A percentile compares a stretch with the other conserved stretches of the same genome.
Evolutionary conservation across 1,140 invertebrate genomes (phyloP).

Genomic region (Brachionus plicatilis): DNA sequence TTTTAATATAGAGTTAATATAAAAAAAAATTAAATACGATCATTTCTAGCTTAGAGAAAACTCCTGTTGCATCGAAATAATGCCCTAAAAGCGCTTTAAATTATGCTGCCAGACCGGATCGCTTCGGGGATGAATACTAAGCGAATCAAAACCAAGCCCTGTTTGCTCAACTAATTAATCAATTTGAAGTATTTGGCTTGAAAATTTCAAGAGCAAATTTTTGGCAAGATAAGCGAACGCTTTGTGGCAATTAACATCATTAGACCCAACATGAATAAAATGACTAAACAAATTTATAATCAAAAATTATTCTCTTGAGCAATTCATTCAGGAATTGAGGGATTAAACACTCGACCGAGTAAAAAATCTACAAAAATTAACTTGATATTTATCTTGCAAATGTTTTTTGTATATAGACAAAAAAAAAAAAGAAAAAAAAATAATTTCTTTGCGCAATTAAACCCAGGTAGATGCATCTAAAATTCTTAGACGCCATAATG

Average conservation of each 20-base stretch:
- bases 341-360: background rate
- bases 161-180: constrained; percentile 7
- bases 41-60: background rate
- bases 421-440: background rate
- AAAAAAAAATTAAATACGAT: background rate
- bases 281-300: background rate
- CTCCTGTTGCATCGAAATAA: background rate
- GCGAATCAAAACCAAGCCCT: background rate
- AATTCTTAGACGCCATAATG: background rate
- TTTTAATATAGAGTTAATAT: background rate
- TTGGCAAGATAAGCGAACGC: background rate
- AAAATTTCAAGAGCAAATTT: constrained; percentile 13
- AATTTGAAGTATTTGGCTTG: background rate
- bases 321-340: background rate
- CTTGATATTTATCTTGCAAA: background rate
- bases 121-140: background rate
- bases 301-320: background rate
- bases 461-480: background rate
- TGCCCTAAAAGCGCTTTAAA: background rate
- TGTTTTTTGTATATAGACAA: background rate
- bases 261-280: background rate
- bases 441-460: background rate
- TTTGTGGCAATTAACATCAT: background rate
- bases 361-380: background rate
- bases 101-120: background rate